These are phyloP conservation scores for Glandiceps talaboti DNA, from an alignment of 53 echinoderm and acorn worm species.

Conservation along the genomic window DNA sequence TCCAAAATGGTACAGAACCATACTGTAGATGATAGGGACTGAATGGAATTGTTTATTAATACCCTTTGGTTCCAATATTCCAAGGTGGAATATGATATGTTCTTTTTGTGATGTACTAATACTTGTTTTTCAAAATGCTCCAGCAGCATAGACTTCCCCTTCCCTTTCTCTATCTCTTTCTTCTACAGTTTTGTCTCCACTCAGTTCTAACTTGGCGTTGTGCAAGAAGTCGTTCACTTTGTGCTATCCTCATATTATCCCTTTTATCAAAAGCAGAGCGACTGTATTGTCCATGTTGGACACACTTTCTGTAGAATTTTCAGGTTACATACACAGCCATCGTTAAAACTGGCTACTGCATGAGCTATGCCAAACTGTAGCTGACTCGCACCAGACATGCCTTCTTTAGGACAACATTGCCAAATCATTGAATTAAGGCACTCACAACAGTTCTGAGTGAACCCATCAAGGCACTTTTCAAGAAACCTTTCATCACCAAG, in stretches of 20 bases:
- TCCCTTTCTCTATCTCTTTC: not conserved
- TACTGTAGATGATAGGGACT: too few species aligned
- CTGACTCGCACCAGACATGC: not conserved
- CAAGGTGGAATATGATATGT: too few species aligned
- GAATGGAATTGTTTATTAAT: too few species aligned
- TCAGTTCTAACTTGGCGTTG: not conserved
- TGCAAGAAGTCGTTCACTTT: not conserved
- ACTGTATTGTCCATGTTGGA: not conserved
- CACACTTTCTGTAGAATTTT: not conserved
- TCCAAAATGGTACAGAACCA: too few species aligned
- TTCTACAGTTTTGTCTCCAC: conserved; percentile 4
- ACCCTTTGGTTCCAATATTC: too few species aligned
- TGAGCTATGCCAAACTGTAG: not conserved
- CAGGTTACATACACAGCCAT: not conserved
- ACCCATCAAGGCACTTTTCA: conserved; percentile 6
- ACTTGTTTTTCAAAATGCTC: not conserved
- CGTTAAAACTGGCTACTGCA: not conserved
- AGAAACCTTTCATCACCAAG: not conserved
- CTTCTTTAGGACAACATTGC: not conserved
- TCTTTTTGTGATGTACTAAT: too few species aligned
- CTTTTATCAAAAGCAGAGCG: not conserved
- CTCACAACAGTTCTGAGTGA: not conserved
- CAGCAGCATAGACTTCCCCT: not conserved
- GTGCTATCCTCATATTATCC: not conserved
- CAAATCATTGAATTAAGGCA: not conserved